These are phyloP conservation scores for Drosophila tropicalis DNA, from an alignment of 1,140 invertebrate genomes.

Conservation along the genomic window DNA sequence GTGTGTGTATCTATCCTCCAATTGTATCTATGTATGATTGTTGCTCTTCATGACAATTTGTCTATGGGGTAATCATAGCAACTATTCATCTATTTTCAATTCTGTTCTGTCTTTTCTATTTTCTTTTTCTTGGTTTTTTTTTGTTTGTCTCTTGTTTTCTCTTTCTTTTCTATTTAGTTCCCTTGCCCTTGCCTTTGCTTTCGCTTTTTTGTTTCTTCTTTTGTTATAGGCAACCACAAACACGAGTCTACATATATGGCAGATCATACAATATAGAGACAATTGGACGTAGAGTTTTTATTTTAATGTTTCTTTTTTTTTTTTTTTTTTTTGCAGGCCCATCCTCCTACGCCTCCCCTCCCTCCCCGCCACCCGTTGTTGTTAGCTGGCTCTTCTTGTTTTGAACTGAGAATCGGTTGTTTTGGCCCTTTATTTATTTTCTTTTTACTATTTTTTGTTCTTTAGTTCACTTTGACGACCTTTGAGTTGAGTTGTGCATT, in stretches of 20 bases:
- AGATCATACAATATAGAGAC: constrained; percentile 11
- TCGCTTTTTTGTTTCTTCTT: constrained; percentile 31
- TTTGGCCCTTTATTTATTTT: background rate
- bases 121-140: constrained; percentile 41
- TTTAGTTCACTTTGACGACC: constrained; percentile 5
- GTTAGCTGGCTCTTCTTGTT: too few relatives aligned
- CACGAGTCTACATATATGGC: constrained; percentile 45
- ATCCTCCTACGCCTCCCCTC: too few relatives aligned
- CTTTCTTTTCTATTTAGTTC: constrained; percentile 50
- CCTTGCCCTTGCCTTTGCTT: constrained; percentile 23
- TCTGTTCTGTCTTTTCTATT: constrained; percentile 24
- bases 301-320: too few relatives aligned
- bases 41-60: constrained; percentile 56
- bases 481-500: constrained; percentile 35
- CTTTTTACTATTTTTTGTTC: background rate
- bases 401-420: too few relatives aligned
- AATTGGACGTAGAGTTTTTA: constrained; percentile 1
- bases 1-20: background rate
- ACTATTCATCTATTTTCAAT: constrained; percentile 48
- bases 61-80: constrained; percentile 61
- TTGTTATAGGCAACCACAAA: constrained; percentile 58
- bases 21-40: background rate
- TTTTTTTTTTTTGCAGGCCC: background rate
- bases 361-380: too few relatives aligned
- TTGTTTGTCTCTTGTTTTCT: constrained; percentile 29